Evolutionary conservation across 2,797 vertebrate species (phyloP).

Genomic region (Halcyon leucocephala): DNA sequence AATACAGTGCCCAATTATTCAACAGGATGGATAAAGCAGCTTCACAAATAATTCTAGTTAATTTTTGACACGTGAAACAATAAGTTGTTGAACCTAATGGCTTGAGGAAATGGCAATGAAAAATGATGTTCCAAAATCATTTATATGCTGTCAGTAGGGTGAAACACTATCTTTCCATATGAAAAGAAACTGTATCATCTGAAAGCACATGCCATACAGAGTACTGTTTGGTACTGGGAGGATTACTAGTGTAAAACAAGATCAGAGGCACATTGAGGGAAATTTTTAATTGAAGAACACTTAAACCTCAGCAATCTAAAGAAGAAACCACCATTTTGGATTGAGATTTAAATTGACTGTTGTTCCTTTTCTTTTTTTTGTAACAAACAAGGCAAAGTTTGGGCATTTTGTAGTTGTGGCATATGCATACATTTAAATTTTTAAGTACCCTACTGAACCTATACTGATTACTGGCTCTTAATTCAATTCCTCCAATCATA

Average conservation of each 20-base stretch:
- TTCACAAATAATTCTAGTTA: background rate
- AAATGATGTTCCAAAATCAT: constrained; percentile 47
- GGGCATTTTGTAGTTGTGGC: background rate
- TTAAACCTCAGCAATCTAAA: background rate
- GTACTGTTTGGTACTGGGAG: constrained; percentile 48
- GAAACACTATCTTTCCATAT: constrained; percentile 11
- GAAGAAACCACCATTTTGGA: background rate
- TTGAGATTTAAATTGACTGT: constrained; percentile 25
- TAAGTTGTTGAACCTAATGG: background rate
- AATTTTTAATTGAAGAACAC: background rate
- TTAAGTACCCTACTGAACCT: constrained; percentile 10
- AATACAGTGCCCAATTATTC: accelerated
- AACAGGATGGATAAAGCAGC: background rate
- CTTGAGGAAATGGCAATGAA: background rate
- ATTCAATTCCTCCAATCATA: constrained; percentile 33
- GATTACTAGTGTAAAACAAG: constrained; percentile 26
- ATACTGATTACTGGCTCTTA: constrained; percentile 52
- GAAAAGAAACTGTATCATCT: constrained; percentile 43
- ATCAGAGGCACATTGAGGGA: background rate
- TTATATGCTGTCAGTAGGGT: constrained; percentile 39
- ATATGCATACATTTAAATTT: constrained; percentile 26
- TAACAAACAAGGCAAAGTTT: constrained; percentile 37
- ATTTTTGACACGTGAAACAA: background rate
- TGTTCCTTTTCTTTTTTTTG: background rate
- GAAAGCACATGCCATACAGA: constrained; percentile 22